Percentiles rank a stretch among this genome's conserved stretches.
Conservation (phyloP, 2,113 vertebrate species). For the Thryonomys swinderianus region DNA sequence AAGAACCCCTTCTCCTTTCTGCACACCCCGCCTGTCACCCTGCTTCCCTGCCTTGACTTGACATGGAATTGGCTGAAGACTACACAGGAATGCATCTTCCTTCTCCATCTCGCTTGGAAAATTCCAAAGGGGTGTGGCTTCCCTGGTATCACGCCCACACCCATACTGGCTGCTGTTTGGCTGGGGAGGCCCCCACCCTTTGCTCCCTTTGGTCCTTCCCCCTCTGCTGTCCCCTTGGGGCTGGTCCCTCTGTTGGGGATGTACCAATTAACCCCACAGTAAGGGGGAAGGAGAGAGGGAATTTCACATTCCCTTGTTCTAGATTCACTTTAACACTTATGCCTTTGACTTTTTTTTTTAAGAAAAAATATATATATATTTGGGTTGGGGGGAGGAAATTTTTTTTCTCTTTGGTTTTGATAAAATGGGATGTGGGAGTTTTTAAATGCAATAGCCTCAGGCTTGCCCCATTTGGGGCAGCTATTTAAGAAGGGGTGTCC, state of each 20-base stretch:
- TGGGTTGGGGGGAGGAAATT: constrained; percentile 65
- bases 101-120: constrained; percentile 58
- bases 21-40: constrained; percentile 55
- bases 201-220: constrained; percentile 67
- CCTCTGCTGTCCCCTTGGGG: constrained; percentile 72
- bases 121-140: constrained; percentile 65
- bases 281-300: constrained; percentile 66
- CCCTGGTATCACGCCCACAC: constrained; percentile 21
- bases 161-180: constrained; percentile 79
- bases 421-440: constrained; percentile 76
- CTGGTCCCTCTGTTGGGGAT: constrained; percentile 77
- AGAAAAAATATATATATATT: constrained; percentile 78
- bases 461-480: constrained; percentile 54
- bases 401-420: constrained; percentile 81
- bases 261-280: constrained; percentile 68
- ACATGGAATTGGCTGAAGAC: constrained; percentile 71
- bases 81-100: constrained; percentile 64
- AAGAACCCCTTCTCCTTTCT: constrained; percentile 31
- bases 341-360: constrained; percentile 77
- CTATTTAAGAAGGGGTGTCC: constrained; percentile 52
- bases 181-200: constrained; percentile 66
- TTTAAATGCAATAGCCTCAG: constrained; percentile 72
- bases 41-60: constrained; percentile 67
- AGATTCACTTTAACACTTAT: constrained; percentile 82
- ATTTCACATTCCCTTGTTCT: constrained; percentile 73